These are phyloP conservation scores for Cotesia glomerata DNA, from an alignment of 1,140 invertebrate species.

Conservation along the genomic window DNA sequence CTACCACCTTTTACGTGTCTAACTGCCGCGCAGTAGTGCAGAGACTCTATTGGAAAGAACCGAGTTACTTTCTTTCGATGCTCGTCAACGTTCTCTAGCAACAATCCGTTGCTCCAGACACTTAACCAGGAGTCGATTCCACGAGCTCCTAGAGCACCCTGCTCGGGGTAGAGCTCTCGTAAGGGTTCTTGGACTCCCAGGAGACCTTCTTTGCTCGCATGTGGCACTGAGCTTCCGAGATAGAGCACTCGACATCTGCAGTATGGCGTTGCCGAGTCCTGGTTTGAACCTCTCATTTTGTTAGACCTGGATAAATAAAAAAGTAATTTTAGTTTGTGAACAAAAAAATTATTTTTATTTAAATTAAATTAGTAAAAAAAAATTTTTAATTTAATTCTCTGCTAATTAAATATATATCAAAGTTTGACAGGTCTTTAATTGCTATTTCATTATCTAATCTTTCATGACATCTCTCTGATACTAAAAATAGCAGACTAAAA, in stretches of 20 bases:
- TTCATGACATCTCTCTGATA: no score
- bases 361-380: no score
- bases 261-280: slow-evolving; percentile 78
- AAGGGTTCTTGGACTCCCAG: slow-evolving; percentile 98
- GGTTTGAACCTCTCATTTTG: slow-evolving; percentile 57
- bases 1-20: slow-evolving; percentile 76
- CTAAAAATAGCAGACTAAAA: no score
- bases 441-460: no score
- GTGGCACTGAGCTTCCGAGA: slow-evolving; percentile 95
- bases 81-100: slow-evolving; percentile 96
- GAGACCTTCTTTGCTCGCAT: slow-evolving; percentile 96
- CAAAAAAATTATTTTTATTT: no score
- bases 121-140: slow-evolving; percentile 98
- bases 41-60: slow-evolving; percentile 95
- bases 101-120: slow-evolving; percentile 95
- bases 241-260: slow-evolving; percentile 97
- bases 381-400: no score
- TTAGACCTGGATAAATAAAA: slow-evolving; percentile 1
- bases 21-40: slow-evolving; percentile 98
- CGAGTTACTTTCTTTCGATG: slow-evolving; percentile 91
- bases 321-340: not conserved
- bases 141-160: slow-evolving; percentile 81
- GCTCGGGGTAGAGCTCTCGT: slow-evolving; percentile 93
- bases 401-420: no score
- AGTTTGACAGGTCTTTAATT: no score